These are phyloP conservation scores for Hycleus phaleratus DNA, from an alignment of 1,140 invertebrate species.

Conservation along the genomic window DNA sequence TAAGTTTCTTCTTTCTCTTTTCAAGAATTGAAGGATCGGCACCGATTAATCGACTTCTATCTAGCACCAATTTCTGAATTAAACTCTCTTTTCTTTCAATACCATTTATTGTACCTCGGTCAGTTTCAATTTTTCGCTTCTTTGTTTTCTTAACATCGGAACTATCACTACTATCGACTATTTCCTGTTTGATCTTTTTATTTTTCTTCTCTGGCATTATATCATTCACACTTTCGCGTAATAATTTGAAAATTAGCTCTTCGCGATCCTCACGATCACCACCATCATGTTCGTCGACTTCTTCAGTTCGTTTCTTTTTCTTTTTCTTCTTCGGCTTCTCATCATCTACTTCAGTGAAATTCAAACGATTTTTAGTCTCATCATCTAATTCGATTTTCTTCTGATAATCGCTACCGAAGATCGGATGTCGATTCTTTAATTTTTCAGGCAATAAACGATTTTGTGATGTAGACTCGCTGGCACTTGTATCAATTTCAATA, in stretches of 20 bases:
- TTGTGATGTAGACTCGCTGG: too few relatives aligned
- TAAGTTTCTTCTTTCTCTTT: background rate
- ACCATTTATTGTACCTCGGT: background rate
- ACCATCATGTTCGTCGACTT: too few relatives aligned
- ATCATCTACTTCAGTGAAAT: background rate
- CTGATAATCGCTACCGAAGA: conserved; percentile 22
- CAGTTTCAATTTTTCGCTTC: background rate
- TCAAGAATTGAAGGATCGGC: background rate
- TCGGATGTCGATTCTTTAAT: conserved; percentile 20
- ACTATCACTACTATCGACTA: background rate
- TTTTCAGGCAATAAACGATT: background rate
- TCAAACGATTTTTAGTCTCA: conserved; percentile 13
- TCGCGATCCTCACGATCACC: background rate
- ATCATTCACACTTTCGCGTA: background rate
- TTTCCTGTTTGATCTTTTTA: background rate
- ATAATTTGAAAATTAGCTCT: background rate
- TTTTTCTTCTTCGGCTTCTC: background rate
- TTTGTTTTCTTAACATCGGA: background rate
- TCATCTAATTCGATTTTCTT: conserved; percentile 17
- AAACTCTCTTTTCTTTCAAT: background rate
- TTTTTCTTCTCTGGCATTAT: background rate
- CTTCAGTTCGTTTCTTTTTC: background rate
- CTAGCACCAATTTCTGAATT: background rate
- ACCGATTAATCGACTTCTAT: background rate
- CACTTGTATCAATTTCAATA: too few relatives aligned